phyloP scores from a whole-genome alignment of 2,888 invertebrate genomes.

The Tyria jacobaeae region DNA sequence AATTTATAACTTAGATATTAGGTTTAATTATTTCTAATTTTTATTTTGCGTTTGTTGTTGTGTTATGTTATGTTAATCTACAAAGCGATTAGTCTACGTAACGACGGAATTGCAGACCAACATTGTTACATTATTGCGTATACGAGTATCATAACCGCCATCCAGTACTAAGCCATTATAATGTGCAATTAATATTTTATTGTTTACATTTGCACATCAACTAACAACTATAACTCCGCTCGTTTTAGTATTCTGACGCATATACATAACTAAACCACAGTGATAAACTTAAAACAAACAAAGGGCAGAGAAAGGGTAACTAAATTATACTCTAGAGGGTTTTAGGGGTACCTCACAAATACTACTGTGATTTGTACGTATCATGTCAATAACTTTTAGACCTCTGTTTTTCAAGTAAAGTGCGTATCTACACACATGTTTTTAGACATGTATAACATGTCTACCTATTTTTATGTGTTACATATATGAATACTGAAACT shows the following conservation, averaged over 20 bases:
- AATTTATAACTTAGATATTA: no score
- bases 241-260: conserved; percentile 6
- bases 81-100: no score
- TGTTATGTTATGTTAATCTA: no score
- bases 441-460: neutral
- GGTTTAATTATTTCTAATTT: no score
- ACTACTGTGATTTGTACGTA: neutral
- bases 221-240: neutral
- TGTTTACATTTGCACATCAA: neutral
- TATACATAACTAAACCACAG: conserved; percentile 2
- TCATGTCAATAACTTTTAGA: neutral
- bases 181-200: neutral
- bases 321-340: conserved; percentile 3
- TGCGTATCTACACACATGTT: neutral
- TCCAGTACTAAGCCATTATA: neutral
- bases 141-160: neutral
- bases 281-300: conserved; percentile 9
- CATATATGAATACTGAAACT: no score
- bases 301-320: neutral
- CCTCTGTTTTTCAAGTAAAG: neutral
- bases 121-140: neutral
- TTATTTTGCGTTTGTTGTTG: no score
- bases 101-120: neutral
- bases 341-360: neutral
- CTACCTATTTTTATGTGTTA: neutral